A percentile compares a stretch with the other conserved stretches of the same genome.
Evolutionary conservation across 1,140 invertebrate species (phyloP).

Genomic region (Tetraneura akinire): DNA sequence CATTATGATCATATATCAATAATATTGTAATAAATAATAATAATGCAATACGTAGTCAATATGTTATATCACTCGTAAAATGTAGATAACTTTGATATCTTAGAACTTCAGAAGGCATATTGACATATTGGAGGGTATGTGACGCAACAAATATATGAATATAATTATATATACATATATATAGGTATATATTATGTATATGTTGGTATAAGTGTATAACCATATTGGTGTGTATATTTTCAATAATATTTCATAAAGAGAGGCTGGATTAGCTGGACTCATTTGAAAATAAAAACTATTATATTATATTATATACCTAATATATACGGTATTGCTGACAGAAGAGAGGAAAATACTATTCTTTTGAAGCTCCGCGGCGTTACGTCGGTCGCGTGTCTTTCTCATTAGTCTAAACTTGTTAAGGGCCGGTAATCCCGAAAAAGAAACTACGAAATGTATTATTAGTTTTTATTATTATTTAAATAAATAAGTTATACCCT

Average conservation of each 20-base stretch:
- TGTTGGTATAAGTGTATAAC: neutral
- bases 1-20: too few relatives aligned
- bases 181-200: too few relatives aligned
- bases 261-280: constrained; percentile 35
- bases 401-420: constrained; percentile 45
- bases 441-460: neutral
- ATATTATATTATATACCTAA: neutral
- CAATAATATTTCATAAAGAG: constrained; percentile 36
- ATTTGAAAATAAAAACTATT: constrained; percentile 17
- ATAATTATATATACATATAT: too few relatives aligned
- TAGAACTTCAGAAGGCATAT: too few relatives aligned
- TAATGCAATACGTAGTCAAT: too few relatives aligned
- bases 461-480: constrained; percentile 18
- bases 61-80: too few relatives aligned
- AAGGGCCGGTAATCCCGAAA: constrained; percentile 20
- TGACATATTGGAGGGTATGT: too few relatives aligned
- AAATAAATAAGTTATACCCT: constrained; percentile 21
- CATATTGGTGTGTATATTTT: constrained; percentile 11
- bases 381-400: constrained; percentile 47
- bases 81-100: too few relatives aligned
- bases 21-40: too few relatives aligned
- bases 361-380: constrained; percentile 44
- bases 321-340: neutral
- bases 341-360: constrained; percentile 2
- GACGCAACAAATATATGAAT: too few relatives aligned